Evolutionary conservation across 2,113 vertebrate species (phyloP).

Genomic region (Pseudorhombus dupliciocellatus): DNA sequence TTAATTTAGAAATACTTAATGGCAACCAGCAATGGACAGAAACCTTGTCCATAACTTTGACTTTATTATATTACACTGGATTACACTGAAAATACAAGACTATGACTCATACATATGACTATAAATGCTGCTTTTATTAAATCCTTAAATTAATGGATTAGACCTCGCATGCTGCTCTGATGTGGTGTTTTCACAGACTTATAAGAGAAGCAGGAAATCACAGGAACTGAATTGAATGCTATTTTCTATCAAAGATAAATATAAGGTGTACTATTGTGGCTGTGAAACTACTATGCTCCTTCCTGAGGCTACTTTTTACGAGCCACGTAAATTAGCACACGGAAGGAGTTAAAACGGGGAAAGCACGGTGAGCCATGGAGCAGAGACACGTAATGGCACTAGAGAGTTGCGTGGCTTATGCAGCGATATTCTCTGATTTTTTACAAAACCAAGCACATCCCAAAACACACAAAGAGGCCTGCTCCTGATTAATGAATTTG

Average conservation of each 20-base stretch:
- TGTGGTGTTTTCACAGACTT: slow-evolving; percentile 36
- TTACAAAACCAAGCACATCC: neutral
- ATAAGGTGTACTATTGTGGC: slow-evolving; percentile 45
- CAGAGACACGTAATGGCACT: neutral
- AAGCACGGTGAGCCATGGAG: neutral
- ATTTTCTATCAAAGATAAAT: slow-evolving; percentile 46
- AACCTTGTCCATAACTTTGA: neutral
- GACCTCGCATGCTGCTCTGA: slow-evolving; percentile 16
- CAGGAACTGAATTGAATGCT: slow-evolving; percentile 22
- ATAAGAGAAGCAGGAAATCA: slow-evolving; percentile 30
- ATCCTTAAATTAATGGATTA: slow-evolving; percentile 37
- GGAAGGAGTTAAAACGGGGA: neutral
- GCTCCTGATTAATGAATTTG: slow-evolving; percentile 14
- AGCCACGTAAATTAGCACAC: slow-evolving; percentile 3
- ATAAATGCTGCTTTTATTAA: no score
- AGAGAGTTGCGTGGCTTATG: neutral
- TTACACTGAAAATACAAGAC: no score
- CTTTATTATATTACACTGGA: no score
- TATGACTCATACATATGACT: no score
- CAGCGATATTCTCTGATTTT: neutral
- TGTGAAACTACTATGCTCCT: slow-evolving; percentile 26
- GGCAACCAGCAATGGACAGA: neutral
- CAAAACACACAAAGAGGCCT: neutral
- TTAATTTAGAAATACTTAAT: neutral
- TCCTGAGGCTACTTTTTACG: slow-evolving; percentile 26